Base-by-base conservation (phyloP, 1,140 invertebrate species). In the Cydia pomonella region DNA sequence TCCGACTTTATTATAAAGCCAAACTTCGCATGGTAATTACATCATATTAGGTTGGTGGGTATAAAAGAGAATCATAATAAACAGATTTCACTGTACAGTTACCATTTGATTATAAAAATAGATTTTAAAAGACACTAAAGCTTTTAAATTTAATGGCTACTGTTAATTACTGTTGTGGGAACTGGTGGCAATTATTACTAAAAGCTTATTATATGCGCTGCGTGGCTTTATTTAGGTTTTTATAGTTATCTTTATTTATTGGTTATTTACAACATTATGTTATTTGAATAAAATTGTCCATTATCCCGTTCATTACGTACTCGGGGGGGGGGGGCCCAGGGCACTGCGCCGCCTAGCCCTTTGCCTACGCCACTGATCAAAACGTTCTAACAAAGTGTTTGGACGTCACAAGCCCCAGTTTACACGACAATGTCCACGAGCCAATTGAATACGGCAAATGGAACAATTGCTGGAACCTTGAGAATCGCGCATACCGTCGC, bases 391-490 rank as follows among this genome's bases (percentile, higher is more conserved):
- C n/a, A n/a, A n/a, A n/a, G n/a, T n/a, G 27, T 12, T 13, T 69
- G 33, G 41, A 69, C 29, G 25, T 25, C 13, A 29, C 10, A 66
- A 29, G n/a, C 4, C 12, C 64, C 64, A 69, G 64, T 69, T 69
- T 41, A 33, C 23, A 64, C n/a, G 64, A 69, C 64, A 59, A 59
- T 59, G 64, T 69, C 9, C 29, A 29, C 29, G 27, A 69, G 64
- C 64, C 64, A 69, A 69, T 69, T 33, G 64, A 18, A 29, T n/a
- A 10, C 27, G 2, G 64, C 12, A 69, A 69, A 69, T 69, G 33
- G 64, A 69, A 69, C 64, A 69, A 69, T 69, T 69, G 64, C 64
- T 18, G 53, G 12, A 44, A 59, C 53, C 53, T 59, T 59, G 53
- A 59, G 53, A 44, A 16, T 9, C 53, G 53, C 47, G 47, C 47